phyloP scores from a whole-genome alignment of 2,888 invertebrate species.

The Furcula furcula region DNA sequence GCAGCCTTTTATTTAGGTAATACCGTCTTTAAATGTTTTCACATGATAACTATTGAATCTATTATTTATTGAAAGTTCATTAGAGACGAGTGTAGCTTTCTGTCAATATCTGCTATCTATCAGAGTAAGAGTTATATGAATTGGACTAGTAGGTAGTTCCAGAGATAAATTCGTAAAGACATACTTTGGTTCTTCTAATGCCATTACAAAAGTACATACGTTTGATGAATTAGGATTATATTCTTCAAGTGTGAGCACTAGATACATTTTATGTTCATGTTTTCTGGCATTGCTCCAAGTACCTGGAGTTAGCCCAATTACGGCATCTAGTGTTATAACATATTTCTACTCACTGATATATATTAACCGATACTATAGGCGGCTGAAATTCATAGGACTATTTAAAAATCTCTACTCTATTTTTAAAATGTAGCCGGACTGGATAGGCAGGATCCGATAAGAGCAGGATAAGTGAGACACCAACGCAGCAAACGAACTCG shows the following conservation, averaged over 20 bases:
- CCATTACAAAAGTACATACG: too few species aligned
- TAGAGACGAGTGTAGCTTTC: too few species aligned
- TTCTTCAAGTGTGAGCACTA: slow-evolving; percentile 4
- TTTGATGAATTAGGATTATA: slow-evolving; percentile 12
- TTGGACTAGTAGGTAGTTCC: too few species aligned
- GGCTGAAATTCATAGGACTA: slow-evolving; percentile 8
- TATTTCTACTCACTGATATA: slow-evolving; percentile 15
- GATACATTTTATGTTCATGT: slow-evolving; percentile 12
- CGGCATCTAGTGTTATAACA: slow-evolving; percentile 22
- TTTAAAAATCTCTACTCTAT: too few species aligned
- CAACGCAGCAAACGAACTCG: slow-evolving; percentile 7
- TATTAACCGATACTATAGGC: slow-evolving; percentile 11
- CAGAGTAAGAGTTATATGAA: too few species aligned
- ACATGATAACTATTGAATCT: too few species aligned
- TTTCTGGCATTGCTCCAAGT: slow-evolving; percentile 19
- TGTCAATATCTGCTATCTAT: too few species aligned
- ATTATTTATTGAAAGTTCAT: too few species aligned
- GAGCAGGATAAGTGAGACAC: slow-evolving; percentile 4
- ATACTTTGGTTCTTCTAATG: too few species aligned
- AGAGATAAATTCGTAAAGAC: too few species aligned
- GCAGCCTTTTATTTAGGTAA: too few species aligned
- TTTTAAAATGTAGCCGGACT: slow-evolving; percentile 11
- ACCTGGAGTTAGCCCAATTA: slow-evolving; percentile 21
- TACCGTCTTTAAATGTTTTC: too few species aligned
- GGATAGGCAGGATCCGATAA: slow-evolving; percentile 1